Evolutionary conservation across 2,113 vertebrate species (phyloP).

Genomic region (Tapirus terrestris): DNA sequence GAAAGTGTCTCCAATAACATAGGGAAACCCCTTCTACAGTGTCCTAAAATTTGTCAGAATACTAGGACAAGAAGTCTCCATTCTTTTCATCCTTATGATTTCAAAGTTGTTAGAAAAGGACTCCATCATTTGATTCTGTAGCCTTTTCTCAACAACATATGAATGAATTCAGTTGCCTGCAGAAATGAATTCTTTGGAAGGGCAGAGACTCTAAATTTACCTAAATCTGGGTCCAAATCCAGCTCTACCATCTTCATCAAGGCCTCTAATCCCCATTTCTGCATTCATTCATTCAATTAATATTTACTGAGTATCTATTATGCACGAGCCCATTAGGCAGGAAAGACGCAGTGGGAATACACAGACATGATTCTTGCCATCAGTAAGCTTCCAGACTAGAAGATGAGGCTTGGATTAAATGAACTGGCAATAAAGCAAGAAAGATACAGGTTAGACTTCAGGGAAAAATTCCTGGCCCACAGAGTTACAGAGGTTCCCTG

Average conservation of each 20-base stretch:
- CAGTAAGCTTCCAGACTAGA: neutral
- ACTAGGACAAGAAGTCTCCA: neutral
- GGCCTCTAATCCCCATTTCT: neutral
- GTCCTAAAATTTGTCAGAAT: neutral
- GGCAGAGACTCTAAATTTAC: neutral
- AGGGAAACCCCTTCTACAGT: neutral
- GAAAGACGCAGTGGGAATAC: neutral
- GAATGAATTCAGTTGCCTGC: neutral
- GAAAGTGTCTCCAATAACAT: neutral
- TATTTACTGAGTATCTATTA: neutral
- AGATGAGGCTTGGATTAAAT: no score
- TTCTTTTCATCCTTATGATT: neutral
- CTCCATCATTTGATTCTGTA: neutral
- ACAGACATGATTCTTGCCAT: neutral
- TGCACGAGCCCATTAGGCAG: rapidly evolving
- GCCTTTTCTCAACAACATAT: neutral
- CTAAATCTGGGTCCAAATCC: neutral
- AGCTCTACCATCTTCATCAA: neutral
- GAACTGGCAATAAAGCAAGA: neutral
- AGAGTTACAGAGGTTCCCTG: neutral
- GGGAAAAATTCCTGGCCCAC: neutral
- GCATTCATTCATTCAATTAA: neutral
- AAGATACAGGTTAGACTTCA: neutral
- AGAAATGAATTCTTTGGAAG: neutral
- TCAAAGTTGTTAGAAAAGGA: neutral